Conservation (phyloP, 2,888 invertebrate genomes). For the Hirtodrosophila trivittata region DNA sequence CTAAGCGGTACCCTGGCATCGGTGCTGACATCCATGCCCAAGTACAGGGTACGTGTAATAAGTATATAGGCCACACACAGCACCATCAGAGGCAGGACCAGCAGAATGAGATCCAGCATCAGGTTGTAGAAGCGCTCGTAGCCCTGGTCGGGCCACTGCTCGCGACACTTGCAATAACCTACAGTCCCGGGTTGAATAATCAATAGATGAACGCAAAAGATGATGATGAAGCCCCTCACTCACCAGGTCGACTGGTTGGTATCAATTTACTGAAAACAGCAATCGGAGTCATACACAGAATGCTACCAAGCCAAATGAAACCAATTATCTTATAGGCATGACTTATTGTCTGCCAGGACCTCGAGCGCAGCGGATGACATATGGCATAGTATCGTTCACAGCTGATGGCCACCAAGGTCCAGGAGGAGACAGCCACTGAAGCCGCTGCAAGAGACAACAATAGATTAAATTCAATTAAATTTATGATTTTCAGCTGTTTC, state of each 20-base stretch:
- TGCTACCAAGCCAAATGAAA: slow-evolving; percentile 87
- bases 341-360: slow-evolving; percentile 90
- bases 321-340: slow-evolving; percentile 90
- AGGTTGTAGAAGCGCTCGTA: slow-evolving; percentile 87
- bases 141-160: slow-evolving; percentile 86
- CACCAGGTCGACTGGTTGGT: slow-evolving; percentile 84
- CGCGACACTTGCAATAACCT: slow-evolving; percentile 87
- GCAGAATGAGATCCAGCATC: slow-evolving; percentile 86
- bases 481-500: background rate
- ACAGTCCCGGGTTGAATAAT: background rate
- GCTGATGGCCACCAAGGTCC: slow-evolving; percentile 91
- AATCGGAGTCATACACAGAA: slow-evolving; percentile 88
- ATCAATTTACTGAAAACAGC: slow-evolving; percentile 86
- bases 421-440: slow-evolving; percentile 90
- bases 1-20: slow-evolving; percentile 32
- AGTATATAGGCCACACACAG: slow-evolving; percentile 87
- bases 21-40: slow-evolving; percentile 81
- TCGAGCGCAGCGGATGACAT: slow-evolving; percentile 89
- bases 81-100: slow-evolving; percentile 87
- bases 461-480: background rate
- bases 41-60: slow-evolving; percentile 84
- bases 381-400: slow-evolving; percentile 92
- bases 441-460: slow-evolving; percentile 85
- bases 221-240: slow-evolving; percentile 42
- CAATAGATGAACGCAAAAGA: too few relatives aligned